These are phyloP conservation scores for Gasteruption jaculator DNA, from an alignment of 2,888 invertebrate genomes.

Conservation along the genomic window DNA sequence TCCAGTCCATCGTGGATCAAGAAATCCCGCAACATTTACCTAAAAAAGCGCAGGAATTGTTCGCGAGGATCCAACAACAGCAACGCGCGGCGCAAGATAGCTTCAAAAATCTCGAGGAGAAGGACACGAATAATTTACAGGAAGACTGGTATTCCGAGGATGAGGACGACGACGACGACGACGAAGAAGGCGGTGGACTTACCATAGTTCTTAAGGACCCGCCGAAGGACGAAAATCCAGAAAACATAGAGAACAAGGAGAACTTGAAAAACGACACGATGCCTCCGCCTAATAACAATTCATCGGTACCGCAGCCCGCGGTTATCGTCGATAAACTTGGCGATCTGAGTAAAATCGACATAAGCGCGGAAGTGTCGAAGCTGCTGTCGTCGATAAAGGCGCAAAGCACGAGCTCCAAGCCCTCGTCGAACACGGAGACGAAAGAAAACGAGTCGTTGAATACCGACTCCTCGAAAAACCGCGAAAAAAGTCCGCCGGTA, in stretches of 20 bases:
- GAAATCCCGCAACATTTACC: conserved; percentile 58
- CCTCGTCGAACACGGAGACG: neutral
- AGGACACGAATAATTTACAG: conserved; percentile 39
- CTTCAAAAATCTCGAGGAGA: conserved; percentile 49
- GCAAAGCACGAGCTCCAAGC: conserved; percentile 27
- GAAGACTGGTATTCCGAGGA: conserved; percentile 79
- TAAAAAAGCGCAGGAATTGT: conserved; percentile 63
- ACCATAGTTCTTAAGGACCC: conserved; percentile 77
- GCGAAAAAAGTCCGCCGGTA: no score
- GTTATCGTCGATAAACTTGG: conserved; percentile 63
- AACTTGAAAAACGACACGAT: conserved; percentile 20
- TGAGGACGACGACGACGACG: conserved; percentile 62
- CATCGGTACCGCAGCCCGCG: conserved; percentile 53
- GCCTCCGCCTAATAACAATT: conserved; percentile 22
- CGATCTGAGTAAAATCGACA: conserved; percentile 70
- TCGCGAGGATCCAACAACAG: conserved; percentile 64
- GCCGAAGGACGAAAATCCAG: conserved; percentile 56
- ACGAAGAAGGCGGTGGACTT: conserved; percentile 38
- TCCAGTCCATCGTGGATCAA: conserved; percentile 25
- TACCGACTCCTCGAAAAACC: conserved; percentile 38
- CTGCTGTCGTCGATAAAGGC: conserved; percentile 59
- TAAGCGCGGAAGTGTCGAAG: conserved; percentile 69
- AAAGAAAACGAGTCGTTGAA: conserved; percentile 36
- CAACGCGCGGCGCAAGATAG: conserved; percentile 54
- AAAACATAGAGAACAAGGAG: conserved; percentile 39